phyloP scores from a whole-genome alignment of 2,113 vertebrate species.

The Centropristis striata region DNA sequence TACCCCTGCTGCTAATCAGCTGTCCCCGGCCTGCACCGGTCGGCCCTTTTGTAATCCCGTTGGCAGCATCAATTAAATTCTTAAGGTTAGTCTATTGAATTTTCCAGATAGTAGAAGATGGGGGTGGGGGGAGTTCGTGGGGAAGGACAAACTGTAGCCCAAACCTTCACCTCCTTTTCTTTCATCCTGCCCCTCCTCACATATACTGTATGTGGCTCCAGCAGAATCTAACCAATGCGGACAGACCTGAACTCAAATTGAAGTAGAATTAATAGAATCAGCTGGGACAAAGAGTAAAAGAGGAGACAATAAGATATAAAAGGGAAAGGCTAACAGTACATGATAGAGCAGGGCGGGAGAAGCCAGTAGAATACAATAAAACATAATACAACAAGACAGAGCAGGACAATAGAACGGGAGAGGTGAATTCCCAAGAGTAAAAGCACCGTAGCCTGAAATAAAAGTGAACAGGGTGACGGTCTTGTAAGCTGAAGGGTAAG shows the following conservation, averaged over 20 bases:
- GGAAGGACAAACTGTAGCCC: conserved; percentile 72
- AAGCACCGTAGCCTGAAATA: conserved; percentile 13
- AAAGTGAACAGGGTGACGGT: conserved; percentile 33
- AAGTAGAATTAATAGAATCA: conserved; percentile 21
- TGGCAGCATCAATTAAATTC: conserved; percentile 88
- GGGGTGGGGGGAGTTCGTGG: conserved; percentile 35
- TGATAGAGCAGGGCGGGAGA: conserved; percentile 12
- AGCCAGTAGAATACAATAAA: conserved; percentile 8
- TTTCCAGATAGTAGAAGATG: conserved; percentile 81
- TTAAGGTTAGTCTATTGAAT: conserved; percentile 92
- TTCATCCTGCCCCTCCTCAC: neutral
- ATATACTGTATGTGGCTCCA: neutral
- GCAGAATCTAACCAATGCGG: neutral
- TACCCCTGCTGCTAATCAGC: conserved; percentile 88
- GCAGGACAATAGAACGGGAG: conserved; percentile 30
- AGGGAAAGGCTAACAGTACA: neutral
- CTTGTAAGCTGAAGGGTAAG: conserved; percentile 39
- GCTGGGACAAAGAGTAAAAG: neutral
- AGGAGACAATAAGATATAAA: conserved; percentile 2
- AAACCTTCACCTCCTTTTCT: conserved; percentile 67
- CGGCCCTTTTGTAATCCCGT: conserved; percentile 83
- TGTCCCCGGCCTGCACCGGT: conserved; percentile 80
- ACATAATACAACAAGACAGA: conserved; percentile 34
- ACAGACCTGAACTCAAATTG: conserved; percentile 1
- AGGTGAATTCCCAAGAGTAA: conserved; percentile 12